These are phyloP conservation scores for Xenopus laevis DNA, from an alignment of 2,113 vertebrate genomes.

Conservation along the genomic window DNA sequence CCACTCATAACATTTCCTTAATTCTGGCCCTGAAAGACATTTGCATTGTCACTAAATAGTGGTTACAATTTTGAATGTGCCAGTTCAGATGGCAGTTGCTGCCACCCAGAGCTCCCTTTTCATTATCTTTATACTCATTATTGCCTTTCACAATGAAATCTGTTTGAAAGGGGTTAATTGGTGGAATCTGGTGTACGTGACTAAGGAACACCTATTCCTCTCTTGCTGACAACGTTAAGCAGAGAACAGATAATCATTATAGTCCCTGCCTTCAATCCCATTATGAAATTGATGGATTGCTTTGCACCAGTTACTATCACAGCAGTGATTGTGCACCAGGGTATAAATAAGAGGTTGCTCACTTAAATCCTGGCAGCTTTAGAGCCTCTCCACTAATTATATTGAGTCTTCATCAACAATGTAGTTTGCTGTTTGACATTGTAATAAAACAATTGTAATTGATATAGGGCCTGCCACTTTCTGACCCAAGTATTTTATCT, in stretches of 20 bases:
- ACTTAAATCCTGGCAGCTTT: conserved; percentile 16
- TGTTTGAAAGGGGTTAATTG: conserved; percentile 9
- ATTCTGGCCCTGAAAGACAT: no score
- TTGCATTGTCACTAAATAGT: no score
- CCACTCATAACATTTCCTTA: no score
- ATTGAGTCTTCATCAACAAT: conserved; percentile 21
- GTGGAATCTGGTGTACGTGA: conserved; percentile 5
- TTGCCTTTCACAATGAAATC: not conserved
- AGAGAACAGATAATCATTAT: conserved; percentile 40
- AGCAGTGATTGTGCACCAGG: conserved; percentile 14
- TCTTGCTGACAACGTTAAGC: conserved; percentile 33
- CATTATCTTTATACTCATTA: no score
- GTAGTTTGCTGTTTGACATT: conserved; percentile 29
- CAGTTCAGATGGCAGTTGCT: no score
- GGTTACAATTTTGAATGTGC: no score
- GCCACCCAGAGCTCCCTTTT: no score
- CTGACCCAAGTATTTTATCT: not conserved
- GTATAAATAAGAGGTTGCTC: conserved; percentile 20
- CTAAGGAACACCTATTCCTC: conserved; percentile 19
- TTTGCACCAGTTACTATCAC: conserved; percentile 24
- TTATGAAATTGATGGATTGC: conserved; percentile 40
- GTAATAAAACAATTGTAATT: conserved; percentile 33
- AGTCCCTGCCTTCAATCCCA: conserved; percentile 31
- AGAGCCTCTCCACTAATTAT: conserved; percentile 24
- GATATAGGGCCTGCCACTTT: conserved; percentile 13